These are phyloP conservation scores for Chrysochloris asiatica DNA, from an alignment of 2,113 vertebrate species.

Conservation along the genomic window DNA sequence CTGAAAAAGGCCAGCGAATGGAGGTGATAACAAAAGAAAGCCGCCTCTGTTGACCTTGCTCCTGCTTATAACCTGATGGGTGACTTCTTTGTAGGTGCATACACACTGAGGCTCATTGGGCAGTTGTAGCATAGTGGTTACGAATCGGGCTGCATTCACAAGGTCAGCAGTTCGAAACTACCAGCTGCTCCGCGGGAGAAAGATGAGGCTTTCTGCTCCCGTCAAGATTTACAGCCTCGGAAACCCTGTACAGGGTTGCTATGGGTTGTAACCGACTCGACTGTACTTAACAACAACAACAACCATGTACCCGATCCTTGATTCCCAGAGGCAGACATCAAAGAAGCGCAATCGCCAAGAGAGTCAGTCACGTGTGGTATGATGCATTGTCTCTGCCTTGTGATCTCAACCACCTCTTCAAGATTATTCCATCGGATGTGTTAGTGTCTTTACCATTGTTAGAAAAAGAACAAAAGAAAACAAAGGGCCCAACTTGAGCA, in stretches of 20 bases:
- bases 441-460: background rate
- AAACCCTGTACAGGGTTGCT: no score
- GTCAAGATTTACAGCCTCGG: no score
- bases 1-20: background rate
- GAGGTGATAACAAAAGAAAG: rapidly evolving
- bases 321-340: conserved; percentile 4
- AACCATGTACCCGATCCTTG: background rate
- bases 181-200: no score
- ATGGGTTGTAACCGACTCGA: no score
- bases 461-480: background rate
- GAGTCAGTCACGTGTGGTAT: background rate
- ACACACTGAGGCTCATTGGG: no score
- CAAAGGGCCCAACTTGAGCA: background rate
- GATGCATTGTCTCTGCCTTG: background rate
- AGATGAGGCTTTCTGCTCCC: no score
- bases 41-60: background rate
- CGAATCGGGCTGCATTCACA: no score
- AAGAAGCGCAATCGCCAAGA: background rate
- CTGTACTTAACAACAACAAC: no score
- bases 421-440: background rate
- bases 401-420: background rate
- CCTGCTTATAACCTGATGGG: background rate
- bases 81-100: background rate
- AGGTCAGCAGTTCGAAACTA: no score
- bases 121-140: no score